Evolutionary conservation across 2,888 invertebrate species (phyloP).

Genomic region (Fragum fragum): DNA sequence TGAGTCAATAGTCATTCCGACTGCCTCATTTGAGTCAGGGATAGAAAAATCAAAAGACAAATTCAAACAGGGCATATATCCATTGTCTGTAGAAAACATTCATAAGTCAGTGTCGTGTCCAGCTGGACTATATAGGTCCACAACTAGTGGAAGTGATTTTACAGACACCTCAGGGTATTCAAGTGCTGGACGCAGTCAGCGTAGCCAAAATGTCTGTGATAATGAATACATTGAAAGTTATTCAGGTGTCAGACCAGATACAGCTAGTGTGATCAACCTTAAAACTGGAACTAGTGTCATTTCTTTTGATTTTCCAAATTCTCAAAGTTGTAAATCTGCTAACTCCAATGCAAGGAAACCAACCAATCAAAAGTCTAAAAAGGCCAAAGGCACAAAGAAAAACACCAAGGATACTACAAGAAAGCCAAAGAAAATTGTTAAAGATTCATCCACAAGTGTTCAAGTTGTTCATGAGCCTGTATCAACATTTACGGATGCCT

Average conservation of each 20-base stretch:
- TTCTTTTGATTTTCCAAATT: constrained; percentile 74
- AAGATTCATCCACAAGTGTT: constrained; percentile 39
- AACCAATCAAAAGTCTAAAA: constrained; percentile 64
- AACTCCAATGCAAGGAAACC: constrained; percentile 50
- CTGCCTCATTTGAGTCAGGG: constrained; percentile 57
- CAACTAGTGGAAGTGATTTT: constrained; percentile 62
- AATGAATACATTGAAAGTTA: constrained; percentile 58
- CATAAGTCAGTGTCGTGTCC: constrained; percentile 63
- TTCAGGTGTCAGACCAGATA: constrained; percentile 50
- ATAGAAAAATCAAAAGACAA: constrained; percentile 27
- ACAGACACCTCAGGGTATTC: constrained; percentile 65
- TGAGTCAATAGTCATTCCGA: constrained; percentile 68
- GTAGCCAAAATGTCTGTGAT: constrained; percentile 30
- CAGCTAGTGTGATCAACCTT: constrained; percentile 80
- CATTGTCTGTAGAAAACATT: constrained; percentile 43
- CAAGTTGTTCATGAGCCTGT: constrained; percentile 32
- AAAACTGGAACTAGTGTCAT: constrained; percentile 84
- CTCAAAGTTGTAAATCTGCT: constrained; percentile 61
- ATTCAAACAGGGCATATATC: constrained; percentile 41
- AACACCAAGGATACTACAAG: constrained; percentile 46
- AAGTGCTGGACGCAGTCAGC: constrained; percentile 39
- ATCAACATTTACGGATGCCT: constrained; percentile 67
- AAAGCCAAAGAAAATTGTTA: constrained; percentile 63
- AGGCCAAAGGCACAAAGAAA: constrained; percentile 69
- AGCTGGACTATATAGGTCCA: constrained; percentile 56